Base-by-base conservation (phyloP, 1,140 invertebrate genomes). In the Zaprionus davidi region DNA sequence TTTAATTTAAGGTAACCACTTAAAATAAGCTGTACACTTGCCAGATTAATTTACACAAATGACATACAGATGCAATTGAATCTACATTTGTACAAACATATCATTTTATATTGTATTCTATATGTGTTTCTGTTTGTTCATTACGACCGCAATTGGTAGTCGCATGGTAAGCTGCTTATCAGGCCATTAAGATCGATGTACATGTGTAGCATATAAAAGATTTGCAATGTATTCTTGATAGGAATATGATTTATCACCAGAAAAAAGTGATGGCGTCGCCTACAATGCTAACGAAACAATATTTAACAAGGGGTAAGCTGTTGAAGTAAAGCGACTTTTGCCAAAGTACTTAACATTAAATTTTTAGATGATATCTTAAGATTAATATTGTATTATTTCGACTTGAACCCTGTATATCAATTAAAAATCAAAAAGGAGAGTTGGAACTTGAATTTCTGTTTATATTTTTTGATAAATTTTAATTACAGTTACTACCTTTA, bases 111-210 rank as follows among this genome's bases (percentile, higher is more conserved):
- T n/a, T 24, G 15, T 20, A 17, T 41, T n/a, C 38, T 41, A 41
- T 41, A 41, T 41, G 41, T 17, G 7, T 46, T 46, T 7, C 17
- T 36, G 13, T 34, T 55, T 44, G 34, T 56, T n/a, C 38, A 44
- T 41, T 41, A 41, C 22, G n/a, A 49, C 38, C 41, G 41, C 41
- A 57, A 72, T 72, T 63, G 67, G 56, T 28, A 53, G 73, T 60
- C 49, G 49, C 63, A 38, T 55, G 72, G 67, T 87, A 85, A 85
- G 83, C 83, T 60, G 79, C 82, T 85, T 85, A 86, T 73, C 64
- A 55, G 79, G 44, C 63, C 36, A 71, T 78, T 85, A 64, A 66
- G 69, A 80, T 66, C 62, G 59, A 76, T 76, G 56, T 55, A 58
- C 36, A 58, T 53, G 34, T 56, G 24, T n/a, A 36, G 2, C 17